These are phyloP conservation scores for Xestobium rufovillosum DNA, from an alignment of 2,888 invertebrate genomes.

Conservation along the genomic window DNA sequence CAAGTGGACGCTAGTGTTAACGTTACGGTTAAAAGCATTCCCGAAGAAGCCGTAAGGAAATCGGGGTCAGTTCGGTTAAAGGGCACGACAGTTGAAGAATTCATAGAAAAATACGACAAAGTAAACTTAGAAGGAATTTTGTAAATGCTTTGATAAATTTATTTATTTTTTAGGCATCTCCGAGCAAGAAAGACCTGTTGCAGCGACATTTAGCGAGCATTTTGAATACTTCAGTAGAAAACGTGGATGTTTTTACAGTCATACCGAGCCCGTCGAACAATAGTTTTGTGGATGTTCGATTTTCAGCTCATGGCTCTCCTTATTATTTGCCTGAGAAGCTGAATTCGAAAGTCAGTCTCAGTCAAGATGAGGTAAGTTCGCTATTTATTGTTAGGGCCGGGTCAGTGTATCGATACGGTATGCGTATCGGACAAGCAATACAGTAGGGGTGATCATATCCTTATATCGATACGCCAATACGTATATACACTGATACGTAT, in stretches of 20 bases:
- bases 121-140: conserved; percentile 37
- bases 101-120: conserved; percentile 55
- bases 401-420: too few relatives aligned
- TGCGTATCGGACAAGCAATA: too few relatives aligned
- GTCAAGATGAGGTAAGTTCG: conserved; percentile 56
- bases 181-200: conserved; percentile 64
- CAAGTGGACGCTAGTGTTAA: conserved; percentile 77
- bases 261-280: conserved; percentile 59
- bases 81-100: conserved; percentile 78
- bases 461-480: too few relatives aligned
- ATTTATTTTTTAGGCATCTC: too few relatives aligned
- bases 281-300: conserved; percentile 74
- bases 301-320: conserved; percentile 89
- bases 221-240: conserved; percentile 69
- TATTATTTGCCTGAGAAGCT: conserved; percentile 84
- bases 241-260: conserved; percentile 92
- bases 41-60: conserved; percentile 85
- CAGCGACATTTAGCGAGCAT: conserved; percentile 57
- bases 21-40: conserved; percentile 79
- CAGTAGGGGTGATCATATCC: too few relatives aligned
- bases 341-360: conserved; percentile 72
- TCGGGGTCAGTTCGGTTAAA: conserved; percentile 85
- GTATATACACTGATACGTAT: too few relatives aligned
- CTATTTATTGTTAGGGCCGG: too few relatives aligned
- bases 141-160: too few relatives aligned